Evolutionary conservation across 2,888 invertebrate genomes (phyloP).

Genomic region (Folsomia candida): DNA sequence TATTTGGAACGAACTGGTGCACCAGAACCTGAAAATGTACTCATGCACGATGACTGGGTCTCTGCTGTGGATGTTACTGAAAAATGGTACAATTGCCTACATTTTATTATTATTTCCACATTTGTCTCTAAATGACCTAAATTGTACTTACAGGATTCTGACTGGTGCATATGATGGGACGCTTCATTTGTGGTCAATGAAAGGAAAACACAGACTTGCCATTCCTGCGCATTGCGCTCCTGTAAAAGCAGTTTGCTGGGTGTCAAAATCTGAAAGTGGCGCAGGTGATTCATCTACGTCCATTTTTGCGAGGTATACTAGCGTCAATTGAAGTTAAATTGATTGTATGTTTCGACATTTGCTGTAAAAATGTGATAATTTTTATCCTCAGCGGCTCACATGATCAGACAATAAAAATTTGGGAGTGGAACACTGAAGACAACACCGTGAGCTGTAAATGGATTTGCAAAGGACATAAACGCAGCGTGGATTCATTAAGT

Average conservation of each 20-base stretch:
- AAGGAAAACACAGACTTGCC: constrained; percentile 77
- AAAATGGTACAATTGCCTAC: constrained; percentile 70
- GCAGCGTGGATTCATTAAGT: constrained; percentile 83
- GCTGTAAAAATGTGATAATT: constrained; percentile 10
- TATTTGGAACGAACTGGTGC: constrained; percentile 87
- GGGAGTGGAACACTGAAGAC: constrained; percentile 76
- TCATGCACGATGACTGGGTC: constrained; percentile 98
- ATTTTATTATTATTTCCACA: constrained; percentile 3
- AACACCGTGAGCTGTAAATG: constrained; percentile 77
- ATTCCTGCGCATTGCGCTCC: constrained; percentile 84
- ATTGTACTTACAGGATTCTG: constrained; percentile 66
- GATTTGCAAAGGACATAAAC: constrained; percentile 84
- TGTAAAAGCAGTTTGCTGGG: constrained; percentile 85
- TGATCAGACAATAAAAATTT: constrained; percentile 85
- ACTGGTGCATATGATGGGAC: constrained; percentile 93
- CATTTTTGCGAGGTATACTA: constrained; percentile 66
- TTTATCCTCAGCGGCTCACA: constrained; percentile 70
- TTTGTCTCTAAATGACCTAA: not conserved
- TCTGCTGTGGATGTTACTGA: constrained; percentile 72
- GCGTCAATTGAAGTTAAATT: not conserved
- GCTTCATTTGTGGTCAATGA: constrained; percentile 81
- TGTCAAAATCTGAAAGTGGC: too few relatives aligned
- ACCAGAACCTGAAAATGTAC: constrained; percentile 86
- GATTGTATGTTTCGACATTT: not conserved
- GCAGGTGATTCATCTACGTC: constrained; percentile 62